These are phyloP conservation scores for Eupleurogrammus muticus DNA, from an alignment of 2,797 vertebrate genomes.

Conservation along the genomic window DNA sequence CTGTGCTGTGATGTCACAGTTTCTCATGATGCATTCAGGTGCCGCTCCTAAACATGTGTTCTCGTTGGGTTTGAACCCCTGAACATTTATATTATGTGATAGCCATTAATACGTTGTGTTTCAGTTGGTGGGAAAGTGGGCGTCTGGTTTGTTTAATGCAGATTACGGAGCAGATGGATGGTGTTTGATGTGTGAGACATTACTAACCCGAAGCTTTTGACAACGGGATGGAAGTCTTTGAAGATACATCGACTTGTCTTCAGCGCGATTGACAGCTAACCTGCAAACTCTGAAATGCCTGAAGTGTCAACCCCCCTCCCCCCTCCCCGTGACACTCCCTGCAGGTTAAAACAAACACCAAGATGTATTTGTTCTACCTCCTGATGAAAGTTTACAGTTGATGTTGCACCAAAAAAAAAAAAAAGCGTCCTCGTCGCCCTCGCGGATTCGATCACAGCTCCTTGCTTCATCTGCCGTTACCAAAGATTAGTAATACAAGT, in stretches of 20 bases:
- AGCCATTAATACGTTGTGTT: too few relatives aligned
- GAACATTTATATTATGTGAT: background rate
- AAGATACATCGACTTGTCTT: conserved; percentile 33
- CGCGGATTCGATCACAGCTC: background rate
- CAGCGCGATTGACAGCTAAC: conserved; percentile 21
- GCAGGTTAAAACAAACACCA: conserved; percentile 57
- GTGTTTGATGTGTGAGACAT: conserved; percentile 26
- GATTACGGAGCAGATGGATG: conserved; percentile 35
- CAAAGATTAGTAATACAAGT: background rate
- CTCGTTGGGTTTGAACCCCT: too few relatives aligned
- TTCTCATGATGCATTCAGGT: background rate
- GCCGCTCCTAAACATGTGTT: conserved; percentile 23
- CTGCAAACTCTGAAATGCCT: conserved; percentile 16
- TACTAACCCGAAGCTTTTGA: conserved; percentile 40
- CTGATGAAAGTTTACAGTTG: conserved; percentile 23
- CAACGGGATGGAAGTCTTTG: conserved; percentile 32
- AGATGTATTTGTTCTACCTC: conserved; percentile 30
- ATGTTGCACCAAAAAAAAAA: conserved; percentile 1
- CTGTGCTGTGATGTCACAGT: background rate
- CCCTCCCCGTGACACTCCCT: conserved; percentile 45
- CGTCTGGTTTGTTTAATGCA: conserved; percentile 36
- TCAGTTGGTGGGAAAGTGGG: conserved; percentile 1
- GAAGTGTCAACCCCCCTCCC: conserved; percentile 37
- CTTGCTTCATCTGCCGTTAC: background rate
- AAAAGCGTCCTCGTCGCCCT: conserved; percentile 3